phyloP scores from a whole-genome alignment of 2,888 invertebrate species.

The Thecophora atra region DNA sequence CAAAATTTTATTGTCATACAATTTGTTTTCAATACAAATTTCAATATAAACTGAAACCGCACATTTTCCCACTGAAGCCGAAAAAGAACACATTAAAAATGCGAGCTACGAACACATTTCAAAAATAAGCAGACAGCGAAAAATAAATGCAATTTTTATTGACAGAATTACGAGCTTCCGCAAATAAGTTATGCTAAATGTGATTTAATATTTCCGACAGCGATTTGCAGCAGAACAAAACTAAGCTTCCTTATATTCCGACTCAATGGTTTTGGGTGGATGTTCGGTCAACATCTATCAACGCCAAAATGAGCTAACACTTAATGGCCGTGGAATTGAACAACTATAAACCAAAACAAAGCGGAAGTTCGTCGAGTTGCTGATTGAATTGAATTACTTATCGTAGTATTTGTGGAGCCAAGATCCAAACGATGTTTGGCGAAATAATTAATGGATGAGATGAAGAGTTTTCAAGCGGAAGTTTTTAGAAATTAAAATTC shows the following conservation, averaged over 20 bases:
- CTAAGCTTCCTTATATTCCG: not conserved
- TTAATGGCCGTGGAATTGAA: too few species aligned
- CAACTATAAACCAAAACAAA: too few species aligned
- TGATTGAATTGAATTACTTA: too few species aligned
- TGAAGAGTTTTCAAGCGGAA: too few species aligned
- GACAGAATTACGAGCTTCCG: slow-evolving; percentile 15
- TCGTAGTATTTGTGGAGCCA: too few species aligned
- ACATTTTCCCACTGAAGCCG: slow-evolving; percentile 42
- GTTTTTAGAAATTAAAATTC: too few species aligned
- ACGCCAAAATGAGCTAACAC: too few species aligned
- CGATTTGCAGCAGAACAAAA: not conserved
- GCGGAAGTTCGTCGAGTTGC: too few species aligned
- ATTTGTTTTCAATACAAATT: slow-evolving; percentile 57
- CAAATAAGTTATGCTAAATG: slow-evolving; percentile 20
- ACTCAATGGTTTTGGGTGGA: not conserved
- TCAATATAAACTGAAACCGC: slow-evolving; percentile 54
- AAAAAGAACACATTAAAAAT: slow-evolving; percentile 3
- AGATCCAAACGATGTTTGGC: too few species aligned
- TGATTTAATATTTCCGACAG: slow-evolving; percentile 26
- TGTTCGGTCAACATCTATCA: not conserved
- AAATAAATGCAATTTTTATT: slow-evolving; percentile 9
- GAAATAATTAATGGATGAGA: too few species aligned
- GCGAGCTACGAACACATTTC: not conserved
- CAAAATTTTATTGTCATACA: slow-evolving; percentile 61
- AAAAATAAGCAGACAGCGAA: not conserved